Base-by-base conservation (phyloP, 2,888 invertebrate species). In the Julus scandinavius region DNA sequence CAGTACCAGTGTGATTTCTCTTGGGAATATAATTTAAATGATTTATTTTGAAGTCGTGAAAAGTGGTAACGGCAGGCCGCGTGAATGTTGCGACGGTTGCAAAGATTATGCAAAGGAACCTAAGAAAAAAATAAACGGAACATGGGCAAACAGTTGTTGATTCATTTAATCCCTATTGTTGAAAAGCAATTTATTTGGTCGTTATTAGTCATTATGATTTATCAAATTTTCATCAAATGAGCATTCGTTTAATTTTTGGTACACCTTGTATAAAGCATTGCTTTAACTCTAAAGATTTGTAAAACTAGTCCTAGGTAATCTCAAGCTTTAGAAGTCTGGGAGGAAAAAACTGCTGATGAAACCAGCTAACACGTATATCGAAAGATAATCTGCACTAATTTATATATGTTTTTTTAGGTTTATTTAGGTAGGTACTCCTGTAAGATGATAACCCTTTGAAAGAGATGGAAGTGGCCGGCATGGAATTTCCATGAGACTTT, bases 61-160 rank as follows among this genome's bases (percentile, higher is more conserved):
- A 41, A 13, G 15, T 15, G 11, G 41, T 40, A 85, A 20, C 49
- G 49, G 29, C 85, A 85, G 85, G 41, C n/a, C 17, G 41, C 29
- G n/a, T 85, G 85, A n/a, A 85, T 17, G 20, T 9, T n/a, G 17
- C 85, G 41, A 85, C 11, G 85, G 6, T 15, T 85, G 20, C 85
- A 45, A 41, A 45, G 85, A 85, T 41, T 85, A n/a, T 45, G 49
- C 85, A 85, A 85, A 1, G 85, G 41, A 41, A 41, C 15, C 85
- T 85, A 11, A 5, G 49, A 85, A 41, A 41, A 85, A 85, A 13
- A 49, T 15, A 20, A 72, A 29, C 6, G 9, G 11, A 63, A 63
- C 20, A n/a, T 3, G 5, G 20, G 63, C 63, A 9, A 15, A 20
- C 6, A 20, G 20, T 1, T 6, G 15, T 15, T 58, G 13, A 63